Conservation (phyloP, 2,113 vertebrate genomes). For the Erythrocebus patas region DNA sequence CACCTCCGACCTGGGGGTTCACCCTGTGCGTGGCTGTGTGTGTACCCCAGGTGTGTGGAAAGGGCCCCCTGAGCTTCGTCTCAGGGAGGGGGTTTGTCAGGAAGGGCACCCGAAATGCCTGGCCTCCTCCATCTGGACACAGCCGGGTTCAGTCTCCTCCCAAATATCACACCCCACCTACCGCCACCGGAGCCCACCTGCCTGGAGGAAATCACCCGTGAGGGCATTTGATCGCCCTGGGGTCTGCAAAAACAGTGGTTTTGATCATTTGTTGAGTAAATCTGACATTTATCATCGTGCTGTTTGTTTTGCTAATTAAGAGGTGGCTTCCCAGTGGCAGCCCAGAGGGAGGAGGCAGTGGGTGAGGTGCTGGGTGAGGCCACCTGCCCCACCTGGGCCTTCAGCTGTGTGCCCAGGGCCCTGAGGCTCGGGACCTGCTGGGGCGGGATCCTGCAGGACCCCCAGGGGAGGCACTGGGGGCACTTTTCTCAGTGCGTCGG, state of each 20-base stretch:
- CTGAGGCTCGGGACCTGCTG: neutral
- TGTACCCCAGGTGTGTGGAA: no score
- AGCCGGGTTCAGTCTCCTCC: neutral
- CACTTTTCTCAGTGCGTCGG: accelerated
- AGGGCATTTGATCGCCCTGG: conserved; percentile 73
- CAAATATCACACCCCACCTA: neutral
- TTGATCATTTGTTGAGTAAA: conserved; percentile 82
- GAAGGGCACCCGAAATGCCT: accelerated
- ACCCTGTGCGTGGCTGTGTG: neutral
- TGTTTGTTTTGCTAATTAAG: conserved; percentile 86
- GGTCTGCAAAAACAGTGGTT: conserved; percentile 81
- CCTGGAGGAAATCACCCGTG: conserved; percentile 10
- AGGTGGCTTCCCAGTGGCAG: conserved; percentile 60
- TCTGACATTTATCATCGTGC: conserved; percentile 83
- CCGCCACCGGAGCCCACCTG: neutral
- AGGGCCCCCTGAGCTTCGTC: accelerated
- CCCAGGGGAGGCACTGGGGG: neutral
- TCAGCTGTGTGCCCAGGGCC: neutral
- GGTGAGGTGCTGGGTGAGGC: neutral
- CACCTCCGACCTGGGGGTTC: accelerated
- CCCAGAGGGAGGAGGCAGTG: conserved; percentile 31
- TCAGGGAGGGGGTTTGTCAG: neutral
- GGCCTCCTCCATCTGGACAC: neutral
- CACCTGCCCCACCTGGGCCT: neutral
- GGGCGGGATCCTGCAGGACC: accelerated